These are phyloP conservation scores for Drosophila borborema DNA, from an alignment of 2,888 invertebrate species.

Conservation along the genomic window DNA sequence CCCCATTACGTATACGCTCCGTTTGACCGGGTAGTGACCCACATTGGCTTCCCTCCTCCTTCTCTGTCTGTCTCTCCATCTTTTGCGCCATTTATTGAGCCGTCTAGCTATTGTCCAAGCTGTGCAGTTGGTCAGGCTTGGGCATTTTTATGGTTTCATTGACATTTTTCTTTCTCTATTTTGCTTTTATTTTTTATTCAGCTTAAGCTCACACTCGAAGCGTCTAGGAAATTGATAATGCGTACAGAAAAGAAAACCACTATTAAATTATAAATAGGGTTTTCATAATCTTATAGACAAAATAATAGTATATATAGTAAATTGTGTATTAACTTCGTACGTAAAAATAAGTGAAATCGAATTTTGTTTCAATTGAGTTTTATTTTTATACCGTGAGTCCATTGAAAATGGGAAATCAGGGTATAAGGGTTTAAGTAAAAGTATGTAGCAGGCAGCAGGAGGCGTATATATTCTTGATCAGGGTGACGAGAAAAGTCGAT, in stretches of 20 bases:
- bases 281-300: not conserved
- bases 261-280: conserved; percentile 33
- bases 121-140: conserved; percentile 37
- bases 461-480: no score
- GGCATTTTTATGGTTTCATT: conserved; percentile 75
- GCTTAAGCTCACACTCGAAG: conserved; percentile 13
- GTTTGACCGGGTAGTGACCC: conserved; percentile 50
- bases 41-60: conserved; percentile 4
- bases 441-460: no score
- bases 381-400: no score
- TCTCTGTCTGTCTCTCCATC: not conserved
- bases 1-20: conserved; percentile 47
- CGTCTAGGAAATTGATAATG: conserved; percentile 43
- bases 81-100: conserved; percentile 41
- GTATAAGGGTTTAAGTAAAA: no score
- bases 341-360: no score
- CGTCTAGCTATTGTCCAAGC: conserved; percentile 36
- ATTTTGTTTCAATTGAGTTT: no score
- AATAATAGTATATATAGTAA: conserved; percentile 11
- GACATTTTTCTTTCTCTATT: conserved; percentile 54
- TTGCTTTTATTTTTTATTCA: conserved; percentile 8
- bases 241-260: conserved; percentile 37
- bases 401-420: no score
- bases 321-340: not conserved
- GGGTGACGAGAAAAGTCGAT: no score